Evolutionary conservation across 1,140 invertebrate species (phyloP), one percentile per base, ranked within the genome.

Genomic region (Delia radicum): DNA sequence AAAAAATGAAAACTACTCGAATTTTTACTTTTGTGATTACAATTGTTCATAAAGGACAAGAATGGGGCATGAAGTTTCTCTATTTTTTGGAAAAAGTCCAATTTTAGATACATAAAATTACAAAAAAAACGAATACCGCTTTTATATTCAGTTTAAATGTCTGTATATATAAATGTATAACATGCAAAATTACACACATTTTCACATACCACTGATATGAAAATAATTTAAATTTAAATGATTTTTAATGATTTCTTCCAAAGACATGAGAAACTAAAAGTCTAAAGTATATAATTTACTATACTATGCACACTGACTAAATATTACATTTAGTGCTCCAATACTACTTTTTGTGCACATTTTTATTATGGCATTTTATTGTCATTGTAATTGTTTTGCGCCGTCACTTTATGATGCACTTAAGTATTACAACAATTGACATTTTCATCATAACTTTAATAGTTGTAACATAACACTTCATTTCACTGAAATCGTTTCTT

Each of bases 151-250:
- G 37, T 42, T 8, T 42, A 15, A 42, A 42, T 42, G n/a, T 42
- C n/a, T 42, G 6, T 10, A 3, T 13, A 42, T 10, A 33, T 33
- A 33, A 33, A 4, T 33, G 31, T 33, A 10, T 33, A 33, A n/a
- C 10, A 33, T 33, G 31, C n/a, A n/a, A n/a, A n/a, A n/a, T n/a
- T n/a, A n/a, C n/a, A n/a, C n/a, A n/a, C n/a, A n/a, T n/a, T n/a
- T n/a, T 33, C 12, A 21, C 18, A 8, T 7, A 13, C 33, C 13
- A 55, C 37, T 55, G 48, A 55, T 55, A 55, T 55, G 48, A 21
- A 55, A 55, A n/a, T 55, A 55, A 55, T 55, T 55, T 55, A 55
- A 55, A 55, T 55, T 55, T 55, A 55, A 55, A 55, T 55, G 48
- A 55, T 55, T 55, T 55, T 55, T 55, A 55, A 55, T 55, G 48